Conservation (phyloP, 1,140 invertebrate species). For the Brachionus koreanus region DNA sequence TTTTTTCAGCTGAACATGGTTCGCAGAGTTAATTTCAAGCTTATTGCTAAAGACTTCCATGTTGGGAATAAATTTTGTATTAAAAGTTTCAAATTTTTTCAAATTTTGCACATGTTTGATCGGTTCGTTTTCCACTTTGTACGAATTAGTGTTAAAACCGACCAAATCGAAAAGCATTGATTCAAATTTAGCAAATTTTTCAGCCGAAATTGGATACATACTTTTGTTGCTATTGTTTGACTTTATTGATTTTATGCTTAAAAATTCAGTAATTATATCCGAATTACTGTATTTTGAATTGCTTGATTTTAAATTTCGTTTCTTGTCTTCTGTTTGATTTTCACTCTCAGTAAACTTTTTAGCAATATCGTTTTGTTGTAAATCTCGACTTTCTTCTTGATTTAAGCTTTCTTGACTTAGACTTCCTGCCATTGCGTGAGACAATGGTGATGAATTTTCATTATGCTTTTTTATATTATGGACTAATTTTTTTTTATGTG, state of each 20-base stretch:
- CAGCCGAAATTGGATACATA: conserved; percentile 23
- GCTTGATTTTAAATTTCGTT: conserved; percentile 1
- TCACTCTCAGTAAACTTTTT: background rate
- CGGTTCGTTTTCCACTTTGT: background rate
- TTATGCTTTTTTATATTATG: background rate
- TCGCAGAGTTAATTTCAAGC: background rate
- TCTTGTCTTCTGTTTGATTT: conserved; percentile 1
- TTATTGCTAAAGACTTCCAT: conserved; percentile 1
- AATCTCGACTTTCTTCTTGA: conserved; percentile 10
- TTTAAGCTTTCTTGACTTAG: background rate
- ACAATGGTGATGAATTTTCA: background rate
- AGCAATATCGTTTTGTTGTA: background rate
- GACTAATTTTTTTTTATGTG: conserved; percentile 11
- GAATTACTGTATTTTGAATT: conserved; percentile 22
- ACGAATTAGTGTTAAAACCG: background rate
- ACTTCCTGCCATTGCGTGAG: background rate
- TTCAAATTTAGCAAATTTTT: conserved; percentile 29
- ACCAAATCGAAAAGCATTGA: conserved; percentile 22
- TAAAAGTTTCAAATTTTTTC: background rate
- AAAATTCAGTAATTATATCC: conserved; percentile 34
- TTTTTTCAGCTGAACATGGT: conserved; percentile 9
- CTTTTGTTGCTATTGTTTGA: background rate
- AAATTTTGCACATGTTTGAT: background rate
- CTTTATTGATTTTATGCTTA: conserved; percentile 27
- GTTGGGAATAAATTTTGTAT: conserved; percentile 14